Percentiles rank a stretch among this genome's conserved stretches.
Conservation (phyloP, 2,113 vertebrate genomes). For the Spea bombifrons region DNA sequence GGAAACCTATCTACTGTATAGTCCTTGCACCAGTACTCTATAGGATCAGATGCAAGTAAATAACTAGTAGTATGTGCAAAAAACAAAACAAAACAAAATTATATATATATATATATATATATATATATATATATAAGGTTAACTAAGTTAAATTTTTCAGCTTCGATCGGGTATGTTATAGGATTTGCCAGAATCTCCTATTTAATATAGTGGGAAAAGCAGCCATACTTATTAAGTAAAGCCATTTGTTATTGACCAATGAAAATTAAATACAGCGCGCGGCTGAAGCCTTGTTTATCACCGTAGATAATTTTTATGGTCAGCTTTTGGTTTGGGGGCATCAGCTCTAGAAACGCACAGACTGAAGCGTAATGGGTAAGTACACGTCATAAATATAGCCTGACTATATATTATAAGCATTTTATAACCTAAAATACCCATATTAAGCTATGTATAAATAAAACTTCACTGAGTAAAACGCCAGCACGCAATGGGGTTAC, state of each 20-base stretch:
- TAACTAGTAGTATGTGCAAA: no score
- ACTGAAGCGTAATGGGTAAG: slow-evolving; percentile 37
- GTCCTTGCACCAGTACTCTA: no score
- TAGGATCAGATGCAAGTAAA: no score
- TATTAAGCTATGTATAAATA: no score
- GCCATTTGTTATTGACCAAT: slow-evolving; percentile 40
- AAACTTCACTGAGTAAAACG: no score
- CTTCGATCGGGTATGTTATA: no score
- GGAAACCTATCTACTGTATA: no score
- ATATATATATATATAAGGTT: no score
- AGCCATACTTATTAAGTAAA: slow-evolving; percentile 13
- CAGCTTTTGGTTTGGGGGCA: slow-evolving; percentile 38
- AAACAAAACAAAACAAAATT: no score
- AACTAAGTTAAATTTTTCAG: no score
- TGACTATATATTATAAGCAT: slow-evolving; percentile 17
- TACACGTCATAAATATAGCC: slow-evolving; percentile 33
- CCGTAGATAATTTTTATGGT: slow-evolving; percentile 35
- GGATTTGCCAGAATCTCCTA: background rate
- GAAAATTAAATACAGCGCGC: slow-evolving; percentile 36
- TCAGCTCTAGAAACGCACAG: slow-evolving; percentile 23
- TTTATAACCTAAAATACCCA: background rate
- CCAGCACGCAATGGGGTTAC: no score
- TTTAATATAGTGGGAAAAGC: background rate
- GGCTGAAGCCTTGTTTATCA: slow-evolving; percentile 29
- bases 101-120: no score